Evolutionary conservation across 2,888 invertebrate genomes (phyloP).

Genomic region (Sesia bembeciformis): DNA sequence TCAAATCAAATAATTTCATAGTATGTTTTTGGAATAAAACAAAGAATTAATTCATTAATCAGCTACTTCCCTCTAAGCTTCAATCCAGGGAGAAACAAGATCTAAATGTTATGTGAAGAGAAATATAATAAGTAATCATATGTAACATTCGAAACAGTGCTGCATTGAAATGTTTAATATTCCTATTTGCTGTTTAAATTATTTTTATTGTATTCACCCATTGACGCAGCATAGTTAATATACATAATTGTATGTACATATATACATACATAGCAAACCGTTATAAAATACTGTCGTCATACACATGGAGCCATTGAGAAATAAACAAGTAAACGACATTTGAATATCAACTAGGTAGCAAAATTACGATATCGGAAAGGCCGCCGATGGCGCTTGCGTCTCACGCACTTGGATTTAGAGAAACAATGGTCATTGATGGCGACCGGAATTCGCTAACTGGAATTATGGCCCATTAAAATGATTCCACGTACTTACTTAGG

Average conservation of each 20-base stretch:
- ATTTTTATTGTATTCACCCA: conserved; percentile 3
- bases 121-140: too few species aligned
- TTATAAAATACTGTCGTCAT: conserved; percentile 55
- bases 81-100: too few species aligned
- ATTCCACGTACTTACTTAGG: conserved; percentile 41
- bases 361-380: conserved; percentile 34
- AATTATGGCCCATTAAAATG: conserved; percentile 52
- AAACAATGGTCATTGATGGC: conserved; percentile 47
- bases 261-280: conserved; percentile 23
- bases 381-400: conserved; percentile 37
- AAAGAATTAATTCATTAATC: too few species aligned
- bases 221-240: conserved; percentile 7
- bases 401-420: conserved; percentile 46
- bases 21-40: too few species aligned
- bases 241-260: conserved; percentile 5
- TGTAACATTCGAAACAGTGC: too few species aligned
- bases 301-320: conserved; percentile 53
- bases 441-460: conserved; percentile 49
- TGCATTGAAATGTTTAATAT: too few species aligned
- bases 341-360: conserved; percentile 54
- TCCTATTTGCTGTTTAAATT: too few species aligned
- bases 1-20: too few species aligned
- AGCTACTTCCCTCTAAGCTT: too few species aligned
- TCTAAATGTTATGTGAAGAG: too few species aligned
- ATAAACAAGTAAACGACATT: conserved; percentile 49